phyloP scores from a whole-genome alignment of 1,140 invertebrate genomes.

The Drosophila miranda region DNA sequence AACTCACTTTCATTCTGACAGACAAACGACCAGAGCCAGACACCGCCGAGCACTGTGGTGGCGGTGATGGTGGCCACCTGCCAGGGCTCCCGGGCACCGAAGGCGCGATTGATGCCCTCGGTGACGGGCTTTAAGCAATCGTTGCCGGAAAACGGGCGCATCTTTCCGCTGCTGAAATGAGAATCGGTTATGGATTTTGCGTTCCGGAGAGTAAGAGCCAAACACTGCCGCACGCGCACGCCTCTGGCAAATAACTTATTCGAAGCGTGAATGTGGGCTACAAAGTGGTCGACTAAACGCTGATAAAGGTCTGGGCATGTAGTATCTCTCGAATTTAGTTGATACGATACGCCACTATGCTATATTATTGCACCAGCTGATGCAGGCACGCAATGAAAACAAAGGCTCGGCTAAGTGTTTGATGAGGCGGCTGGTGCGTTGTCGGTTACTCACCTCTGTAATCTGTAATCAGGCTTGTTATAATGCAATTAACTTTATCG shows the following conservation, averaged over 20 bases:
- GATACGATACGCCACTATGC: not conserved
- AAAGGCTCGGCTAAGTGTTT: conserved; percentile 11
- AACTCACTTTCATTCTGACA: conserved; percentile 89
- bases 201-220: conserved; percentile 1
- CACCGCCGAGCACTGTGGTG: conserved; percentile 85
- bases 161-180: conserved; percentile 45
- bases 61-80: conserved; percentile 89
- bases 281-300: conserved; percentile 49
- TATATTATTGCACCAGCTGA: conserved; percentile 23
- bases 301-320: conserved; percentile 50
- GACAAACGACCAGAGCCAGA: conserved; percentile 89
- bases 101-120: conserved; percentile 84
- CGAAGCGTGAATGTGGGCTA: conserved; percentile 30
- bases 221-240: conserved; percentile 31
- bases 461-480: not conserved
- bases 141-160: conserved; percentile 61
- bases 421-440: conserved; percentile 12
- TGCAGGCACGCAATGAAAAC: conserved; percentile 2
- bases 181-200: conserved; percentile 14
- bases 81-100: conserved; percentile 88
- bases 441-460: conserved; percentile 32
- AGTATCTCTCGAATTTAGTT: conserved; percentile 19
- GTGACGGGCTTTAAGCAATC: conserved; percentile 65
- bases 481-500: not conserved
- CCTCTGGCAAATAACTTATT: conserved; percentile 48